These are phyloP conservation scores for Lagopus leucura DNA, from an alignment of 2,113 vertebrate genomes.

Conservation along the genomic window DNA sequence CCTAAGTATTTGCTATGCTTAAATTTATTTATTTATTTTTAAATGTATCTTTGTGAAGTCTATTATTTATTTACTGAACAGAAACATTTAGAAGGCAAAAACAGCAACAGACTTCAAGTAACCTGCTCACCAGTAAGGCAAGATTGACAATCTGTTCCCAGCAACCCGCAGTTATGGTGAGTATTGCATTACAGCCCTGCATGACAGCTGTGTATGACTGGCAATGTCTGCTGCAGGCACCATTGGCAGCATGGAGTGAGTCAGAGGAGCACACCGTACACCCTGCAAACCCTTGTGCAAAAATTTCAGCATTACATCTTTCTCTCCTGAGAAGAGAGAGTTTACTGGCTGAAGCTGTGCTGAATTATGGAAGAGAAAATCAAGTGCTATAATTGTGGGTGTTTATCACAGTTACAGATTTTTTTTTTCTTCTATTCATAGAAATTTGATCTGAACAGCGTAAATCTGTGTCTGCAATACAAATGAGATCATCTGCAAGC, in stretches of 20 bases:
- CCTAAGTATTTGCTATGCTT: background rate
- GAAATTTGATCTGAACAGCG: conserved; percentile 57
- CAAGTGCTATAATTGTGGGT: conserved; percentile 68
- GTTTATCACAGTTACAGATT: conserved; percentile 63
- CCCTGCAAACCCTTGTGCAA: background rate
- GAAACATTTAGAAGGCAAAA: background rate
- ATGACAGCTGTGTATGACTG: background rate
- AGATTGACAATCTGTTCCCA: background rate
- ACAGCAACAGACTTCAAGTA: background rate
- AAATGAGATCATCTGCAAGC: conserved; percentile 60
- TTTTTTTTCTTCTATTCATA: conserved; percentile 35
- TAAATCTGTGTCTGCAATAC: conserved; percentile 56
- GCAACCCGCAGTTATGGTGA: background rate
- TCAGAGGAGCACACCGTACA: background rate
- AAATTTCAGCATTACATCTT: conserved; percentile 13
- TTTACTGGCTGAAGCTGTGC: conserved; percentile 37
- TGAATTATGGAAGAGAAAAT: conserved; percentile 66
- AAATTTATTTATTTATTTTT: background rate
- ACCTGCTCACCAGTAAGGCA: background rate
- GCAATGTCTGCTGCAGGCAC: background rate
- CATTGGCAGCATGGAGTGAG: background rate
- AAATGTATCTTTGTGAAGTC: background rate
- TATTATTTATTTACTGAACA: background rate
- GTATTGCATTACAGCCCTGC: background rate
- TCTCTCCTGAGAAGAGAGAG: background rate